Conservation (phyloP, 2,888 invertebrate species). For the Chymomyza amoena region DNA sequence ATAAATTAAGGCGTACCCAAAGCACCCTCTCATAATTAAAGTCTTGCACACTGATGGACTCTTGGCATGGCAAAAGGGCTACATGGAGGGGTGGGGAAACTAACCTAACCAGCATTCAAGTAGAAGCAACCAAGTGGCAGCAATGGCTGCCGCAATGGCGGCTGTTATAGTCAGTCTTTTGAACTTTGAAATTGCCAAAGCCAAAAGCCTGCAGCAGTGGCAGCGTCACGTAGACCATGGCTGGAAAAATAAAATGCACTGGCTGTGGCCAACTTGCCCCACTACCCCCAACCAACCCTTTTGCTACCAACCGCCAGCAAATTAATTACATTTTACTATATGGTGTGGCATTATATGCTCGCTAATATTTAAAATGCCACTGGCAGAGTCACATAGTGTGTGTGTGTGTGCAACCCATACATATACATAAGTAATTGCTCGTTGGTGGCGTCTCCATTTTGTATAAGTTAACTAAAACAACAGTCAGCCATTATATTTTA, state of each 20-base stretch:
- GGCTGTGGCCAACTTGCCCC: constrained; percentile 1
- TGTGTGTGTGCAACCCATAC: background rate
- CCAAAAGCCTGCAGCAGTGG: constrained; percentile 9
- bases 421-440: constrained; percentile 1
- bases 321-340: constrained; percentile 68
- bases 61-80: constrained; percentile 23
- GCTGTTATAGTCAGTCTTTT: constrained; percentile 17
- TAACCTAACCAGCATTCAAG: background rate
- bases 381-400: background rate
- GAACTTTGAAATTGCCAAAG: constrained; percentile 10
- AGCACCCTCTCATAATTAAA: constrained; percentile 61
- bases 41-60: constrained; percentile 60
- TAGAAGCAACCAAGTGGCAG: background rate
- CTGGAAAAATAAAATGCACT: constrained; percentile 1
- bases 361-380: constrained; percentile 62
- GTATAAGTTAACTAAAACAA: constrained; percentile 5
- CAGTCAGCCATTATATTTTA: background rate
- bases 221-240: background rate
- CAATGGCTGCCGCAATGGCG: background rate
- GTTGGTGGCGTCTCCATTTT: background rate
- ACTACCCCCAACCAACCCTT: constrained; percentile 16
- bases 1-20: constrained; percentile 53
- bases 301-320: constrained; percentile 45
- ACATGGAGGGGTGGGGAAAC: background rate
- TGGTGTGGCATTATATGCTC: constrained; percentile 46